These are phyloP conservation scores for Morpho helenor DNA, from an alignment of 2,888 invertebrate species.

Conservation along the genomic window DNA sequence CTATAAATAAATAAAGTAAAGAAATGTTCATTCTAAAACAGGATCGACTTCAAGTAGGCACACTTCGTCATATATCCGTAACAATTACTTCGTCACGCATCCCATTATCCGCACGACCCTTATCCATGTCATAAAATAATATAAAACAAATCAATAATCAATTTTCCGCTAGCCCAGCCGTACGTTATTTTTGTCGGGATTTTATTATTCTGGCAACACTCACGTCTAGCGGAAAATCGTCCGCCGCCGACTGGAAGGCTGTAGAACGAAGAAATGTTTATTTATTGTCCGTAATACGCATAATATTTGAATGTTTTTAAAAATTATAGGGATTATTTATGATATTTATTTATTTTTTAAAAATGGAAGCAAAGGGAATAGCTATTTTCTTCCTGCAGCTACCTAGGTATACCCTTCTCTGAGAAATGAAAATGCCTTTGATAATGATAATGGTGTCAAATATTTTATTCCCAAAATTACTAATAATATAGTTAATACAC, in stretches of 20 bases:
- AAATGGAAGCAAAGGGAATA: no score
- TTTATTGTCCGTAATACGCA: not conserved
- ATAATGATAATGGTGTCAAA: no score
- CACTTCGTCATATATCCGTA: conserved; percentile 33
- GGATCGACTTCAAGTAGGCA: conserved; percentile 14
- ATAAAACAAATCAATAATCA: conserved; percentile 72
- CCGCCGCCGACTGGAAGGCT: conserved; percentile 3
- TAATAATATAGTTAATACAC: no score
- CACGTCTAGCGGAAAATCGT: conserved; percentile 69
- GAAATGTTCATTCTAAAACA: conserved; percentile 1
- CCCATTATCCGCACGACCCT: conserved; percentile 40
- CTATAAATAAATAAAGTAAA: no score
- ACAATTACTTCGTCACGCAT: conserved; percentile 49
- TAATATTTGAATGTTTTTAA: no score
- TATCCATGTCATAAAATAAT: conserved; percentile 36
- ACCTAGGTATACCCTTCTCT: no score
- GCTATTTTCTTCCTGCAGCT: no score
- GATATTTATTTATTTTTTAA: no score
- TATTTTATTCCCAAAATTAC: no score
- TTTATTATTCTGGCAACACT: conserved; percentile 57
- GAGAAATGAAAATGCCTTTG: no score
- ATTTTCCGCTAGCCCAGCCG: conserved; percentile 67
- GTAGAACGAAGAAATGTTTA: not conserved
- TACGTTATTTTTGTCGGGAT: conserved; percentile 55
- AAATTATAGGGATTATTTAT: not conserved